phyloP scores from a whole-genome alignment of 2,797 vertebrate species.

The Epinephelus coioides region DNA sequence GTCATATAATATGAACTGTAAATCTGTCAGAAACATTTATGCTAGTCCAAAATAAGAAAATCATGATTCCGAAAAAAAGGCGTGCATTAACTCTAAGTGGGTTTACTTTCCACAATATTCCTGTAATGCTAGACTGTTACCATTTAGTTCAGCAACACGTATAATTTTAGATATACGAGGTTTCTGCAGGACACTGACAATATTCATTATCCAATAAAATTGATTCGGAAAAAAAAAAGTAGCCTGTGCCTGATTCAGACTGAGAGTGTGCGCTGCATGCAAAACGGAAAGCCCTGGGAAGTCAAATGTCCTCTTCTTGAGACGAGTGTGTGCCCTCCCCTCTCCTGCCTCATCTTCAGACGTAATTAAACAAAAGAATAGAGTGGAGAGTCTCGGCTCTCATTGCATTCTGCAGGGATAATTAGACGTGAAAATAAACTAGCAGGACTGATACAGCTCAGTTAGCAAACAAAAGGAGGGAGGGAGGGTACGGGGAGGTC shows the following conservation, averaged over 20 bases:
- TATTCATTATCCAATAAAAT: constrained; percentile 46
- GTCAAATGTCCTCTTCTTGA: constrained; percentile 53
- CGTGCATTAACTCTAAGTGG: neutral
- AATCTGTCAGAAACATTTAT: constrained; percentile 20
- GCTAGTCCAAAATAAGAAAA: neutral
- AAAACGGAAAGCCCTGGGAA: constrained; percentile 38
- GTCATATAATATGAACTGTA: neutral
- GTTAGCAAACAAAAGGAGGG: constrained; percentile 59
- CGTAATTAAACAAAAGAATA: constrained; percentile 63
- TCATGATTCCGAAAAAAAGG: constrained; percentile 25
- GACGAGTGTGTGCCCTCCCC: constrained; percentile 9
- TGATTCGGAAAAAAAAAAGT: constrained; percentile 12
- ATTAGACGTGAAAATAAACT: constrained; percentile 61
- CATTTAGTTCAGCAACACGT: constrained; percentile 5
- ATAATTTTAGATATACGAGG: constrained; percentile 3
- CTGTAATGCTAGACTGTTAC: neutral
- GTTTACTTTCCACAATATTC: constrained; percentile 7
- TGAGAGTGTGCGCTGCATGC: constrained; percentile 28
- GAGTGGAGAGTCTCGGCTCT: constrained; percentile 42
- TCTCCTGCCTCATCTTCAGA: constrained; percentile 41
- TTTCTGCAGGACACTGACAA: constrained; percentile 31
- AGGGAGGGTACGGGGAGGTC: constrained; percentile 23
- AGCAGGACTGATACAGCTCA: constrained; percentile 56
- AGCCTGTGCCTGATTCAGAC: constrained; percentile 12
- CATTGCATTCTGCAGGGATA: constrained; percentile 48